Evolutionary conservation across 1,140 invertebrate species (phyloP).

Genomic region (Rhyzopertha dominica): DNA sequence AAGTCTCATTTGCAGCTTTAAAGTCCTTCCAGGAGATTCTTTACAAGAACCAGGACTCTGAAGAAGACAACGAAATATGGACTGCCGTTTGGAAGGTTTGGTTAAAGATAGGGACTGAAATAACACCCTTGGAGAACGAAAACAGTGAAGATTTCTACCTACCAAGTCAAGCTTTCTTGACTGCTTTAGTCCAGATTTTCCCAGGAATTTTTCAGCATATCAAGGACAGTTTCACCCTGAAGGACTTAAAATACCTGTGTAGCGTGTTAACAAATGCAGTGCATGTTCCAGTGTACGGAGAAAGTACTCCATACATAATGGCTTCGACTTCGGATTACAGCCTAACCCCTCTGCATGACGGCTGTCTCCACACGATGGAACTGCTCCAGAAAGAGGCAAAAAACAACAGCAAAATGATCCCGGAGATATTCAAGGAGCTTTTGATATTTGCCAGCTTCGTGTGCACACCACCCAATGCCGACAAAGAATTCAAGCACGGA

Average conservation of each 20-base stretch:
- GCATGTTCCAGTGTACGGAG: slow-evolving; percentile 75
- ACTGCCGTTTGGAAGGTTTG: slow-evolving; percentile 77
- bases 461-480: slow-evolving; percentile 62
- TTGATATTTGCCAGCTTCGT: slow-evolving; percentile 69
- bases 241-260: slow-evolving; percentile 77
- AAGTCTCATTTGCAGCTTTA: slow-evolving; percentile 89
- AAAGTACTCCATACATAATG: slow-evolving; percentile 75
- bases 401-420: slow-evolving; percentile 63
- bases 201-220: slow-evolving; percentile 89
- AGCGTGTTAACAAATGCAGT: slow-evolving; percentile 71
- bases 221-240: slow-evolving; percentile 65
- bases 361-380: slow-evolving; percentile 74
- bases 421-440: slow-evolving; percentile 75
- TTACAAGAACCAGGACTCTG: slow-evolving; percentile 50
- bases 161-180: slow-evolving; percentile 87
- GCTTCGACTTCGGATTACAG: slow-evolving; percentile 68
- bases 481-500: slow-evolving; percentile 52
- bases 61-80: slow-evolving; percentile 65
- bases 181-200: slow-evolving; percentile 90
- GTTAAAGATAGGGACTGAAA: slow-evolving; percentile 77
- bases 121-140: slow-evolving; percentile 57
- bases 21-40: slow-evolving; percentile 95
- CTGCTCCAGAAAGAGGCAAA: slow-evolving; percentile 76
- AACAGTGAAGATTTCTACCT: slow-evolving; percentile 62
- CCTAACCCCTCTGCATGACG: slow-evolving; percentile 78